A percentile compares a stretch with the other conserved stretches of the same genome.
Evolutionary conservation across 2,113 vertebrate genomes (phyloP).

Genomic region (Lepus americanus): DNA sequence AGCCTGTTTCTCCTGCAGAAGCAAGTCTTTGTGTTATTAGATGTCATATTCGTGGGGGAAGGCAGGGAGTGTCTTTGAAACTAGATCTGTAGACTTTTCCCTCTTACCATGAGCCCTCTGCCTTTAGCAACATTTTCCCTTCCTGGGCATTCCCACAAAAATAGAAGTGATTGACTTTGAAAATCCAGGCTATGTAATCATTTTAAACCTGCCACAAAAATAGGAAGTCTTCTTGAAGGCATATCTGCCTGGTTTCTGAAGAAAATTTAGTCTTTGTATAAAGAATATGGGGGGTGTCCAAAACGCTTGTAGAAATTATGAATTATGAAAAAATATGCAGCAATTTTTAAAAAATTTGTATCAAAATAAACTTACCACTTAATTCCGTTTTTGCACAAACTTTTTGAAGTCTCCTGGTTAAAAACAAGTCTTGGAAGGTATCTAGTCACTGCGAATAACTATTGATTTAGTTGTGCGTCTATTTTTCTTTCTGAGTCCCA

Average conservation of each 20-base stretch:
- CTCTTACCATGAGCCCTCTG: neutral
- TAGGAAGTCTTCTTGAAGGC: neutral
- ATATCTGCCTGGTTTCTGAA: neutral
- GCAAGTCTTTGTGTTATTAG: neutral
- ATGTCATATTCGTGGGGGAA: neutral
- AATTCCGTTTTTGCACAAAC: too few relatives aligned
- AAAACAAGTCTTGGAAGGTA: slow-evolving; percentile 7
- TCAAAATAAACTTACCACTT: too few relatives aligned
- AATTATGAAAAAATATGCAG: too few relatives aligned
- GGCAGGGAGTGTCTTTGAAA: neutral
- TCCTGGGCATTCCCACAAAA: neutral
- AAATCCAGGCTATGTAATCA: neutral
- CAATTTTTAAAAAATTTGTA: too few relatives aligned
- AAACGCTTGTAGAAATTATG: too few relatives aligned
- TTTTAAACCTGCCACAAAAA: neutral
- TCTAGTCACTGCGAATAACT: slow-evolving; percentile 62
- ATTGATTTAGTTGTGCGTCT: slow-evolving; percentile 40
- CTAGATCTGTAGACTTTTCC: neutral
- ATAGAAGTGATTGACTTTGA: neutral
- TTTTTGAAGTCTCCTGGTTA: neutral
- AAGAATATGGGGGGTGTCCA: neutral
- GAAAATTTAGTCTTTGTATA: slow-evolving; percentile 34
- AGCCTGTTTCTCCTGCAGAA: neutral
- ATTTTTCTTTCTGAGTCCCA: slow-evolving; percentile 62
- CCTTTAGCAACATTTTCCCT: neutral